Conservation (phyloP, 2,113 vertebrate genomes). For the Pycnonotus jocosus region DNA sequence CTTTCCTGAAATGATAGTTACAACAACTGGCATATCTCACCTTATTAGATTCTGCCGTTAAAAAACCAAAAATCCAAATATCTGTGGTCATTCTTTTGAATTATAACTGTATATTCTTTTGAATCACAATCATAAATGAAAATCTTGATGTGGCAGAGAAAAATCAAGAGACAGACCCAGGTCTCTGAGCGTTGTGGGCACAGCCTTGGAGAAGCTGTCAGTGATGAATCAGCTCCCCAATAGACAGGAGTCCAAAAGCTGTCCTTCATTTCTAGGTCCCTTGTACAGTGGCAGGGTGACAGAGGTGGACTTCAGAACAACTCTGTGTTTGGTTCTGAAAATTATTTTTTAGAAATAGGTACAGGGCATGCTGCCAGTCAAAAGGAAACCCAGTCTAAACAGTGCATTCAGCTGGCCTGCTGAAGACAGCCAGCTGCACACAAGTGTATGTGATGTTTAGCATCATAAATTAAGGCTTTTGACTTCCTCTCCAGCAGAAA, state of each 20-base stretch:
- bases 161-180: not conserved
- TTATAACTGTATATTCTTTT: not conserved
- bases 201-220: not conserved
- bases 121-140: not conserved
- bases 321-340: not conserved
- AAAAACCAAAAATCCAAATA: not conserved
- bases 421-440: constrained; percentile 8
- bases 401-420: not conserved
- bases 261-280: not conserved
- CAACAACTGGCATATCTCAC: not conserved
- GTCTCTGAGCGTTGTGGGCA: not conserved
- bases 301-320: not conserved
- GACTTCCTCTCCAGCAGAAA: not conserved
- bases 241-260: not conserved
- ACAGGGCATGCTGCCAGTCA: not conserved
- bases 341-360: not conserved
- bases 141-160: not conserved
- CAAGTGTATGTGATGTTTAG: not conserved
- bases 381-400: constrained; percentile 5
- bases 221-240: not conserved
- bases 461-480: not conserved
- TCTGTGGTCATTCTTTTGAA: not conserved
- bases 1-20: not conserved
- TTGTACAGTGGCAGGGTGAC: not conserved
- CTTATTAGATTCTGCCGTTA: not conserved